These are phyloP conservation scores for Bombus superbus DNA, from an alignment of 1,140 invertebrate genomes.

Conservation along the genomic window DNA sequence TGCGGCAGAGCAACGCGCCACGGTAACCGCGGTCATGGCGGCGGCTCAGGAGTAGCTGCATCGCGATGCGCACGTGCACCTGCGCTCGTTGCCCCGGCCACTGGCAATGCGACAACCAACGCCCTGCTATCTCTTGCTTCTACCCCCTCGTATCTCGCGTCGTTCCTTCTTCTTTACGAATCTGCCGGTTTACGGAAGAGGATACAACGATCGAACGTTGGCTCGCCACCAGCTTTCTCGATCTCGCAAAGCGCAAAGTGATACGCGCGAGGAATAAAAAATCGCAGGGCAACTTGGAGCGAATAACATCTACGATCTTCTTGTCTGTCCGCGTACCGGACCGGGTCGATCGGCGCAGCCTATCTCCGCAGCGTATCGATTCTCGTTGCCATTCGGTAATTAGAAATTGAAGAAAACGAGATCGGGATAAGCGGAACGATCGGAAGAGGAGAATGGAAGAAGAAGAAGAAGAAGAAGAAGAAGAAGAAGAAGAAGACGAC, in stretches of 20 bases:
- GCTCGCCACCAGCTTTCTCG: neutral
- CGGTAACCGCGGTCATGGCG: conserved; percentile 46
- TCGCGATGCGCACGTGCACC: conserved; percentile 55
- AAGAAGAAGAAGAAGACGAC: too few relatives aligned
- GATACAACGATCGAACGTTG: neutral
- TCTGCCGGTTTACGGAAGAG: conserved; percentile 2
- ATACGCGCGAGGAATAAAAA: too few relatives aligned
- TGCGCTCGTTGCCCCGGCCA: conserved; percentile 37
- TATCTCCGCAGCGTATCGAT: too few relatives aligned
- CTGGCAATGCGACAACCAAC: conserved; percentile 60
- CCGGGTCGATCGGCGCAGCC: too few relatives aligned
- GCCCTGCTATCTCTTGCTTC: conserved; percentile 35
- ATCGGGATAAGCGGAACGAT: neutral
- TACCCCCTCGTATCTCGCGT: fast-evolving
- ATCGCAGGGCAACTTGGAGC: fast-evolving
- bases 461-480: too few relatives aligned
- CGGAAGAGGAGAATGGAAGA: neutral
- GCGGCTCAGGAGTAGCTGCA: conserved; percentile 34
- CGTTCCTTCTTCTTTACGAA: neutral
- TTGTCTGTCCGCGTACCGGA: too few relatives aligned
- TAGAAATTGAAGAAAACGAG: neutral
- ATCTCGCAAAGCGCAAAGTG: too few relatives aligned
- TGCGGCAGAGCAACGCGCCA: conserved; percentile 51
- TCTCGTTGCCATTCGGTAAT: too few relatives aligned
- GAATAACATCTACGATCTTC: too few relatives aligned